phyloP scores from a whole-genome alignment of 1,140 invertebrate species.

The Ectropis grisescens region DNA sequence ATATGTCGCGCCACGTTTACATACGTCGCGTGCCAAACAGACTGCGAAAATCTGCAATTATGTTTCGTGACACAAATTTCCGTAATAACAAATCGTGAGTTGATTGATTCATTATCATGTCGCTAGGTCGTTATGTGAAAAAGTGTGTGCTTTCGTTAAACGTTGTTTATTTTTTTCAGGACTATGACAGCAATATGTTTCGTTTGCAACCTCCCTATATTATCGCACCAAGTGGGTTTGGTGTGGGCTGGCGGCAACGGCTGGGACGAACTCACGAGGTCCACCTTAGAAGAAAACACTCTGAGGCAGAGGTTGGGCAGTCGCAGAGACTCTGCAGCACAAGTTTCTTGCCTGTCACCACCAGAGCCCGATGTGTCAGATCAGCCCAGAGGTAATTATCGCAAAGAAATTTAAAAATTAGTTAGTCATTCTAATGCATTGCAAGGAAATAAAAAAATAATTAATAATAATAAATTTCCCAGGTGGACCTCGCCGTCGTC shows the following conservation, averaged over 20 bases:
- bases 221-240: constrained; percentile 92
- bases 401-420: too few relatives aligned
- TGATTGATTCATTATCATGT: too few relatives aligned
- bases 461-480: too few relatives aligned
- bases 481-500: constrained; percentile 76
- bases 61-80: constrained; percentile 46
- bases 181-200: constrained; percentile 95
- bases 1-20: constrained; percentile 43
- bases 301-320: constrained; percentile 84
- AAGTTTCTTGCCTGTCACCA: constrained; percentile 87
- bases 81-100: constrained; percentile 60
- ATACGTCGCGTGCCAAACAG: constrained; percentile 21
- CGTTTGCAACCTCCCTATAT: constrained; percentile 94
- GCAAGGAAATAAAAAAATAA: too few relatives aligned
- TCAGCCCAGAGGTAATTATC: constrained; percentile 46
- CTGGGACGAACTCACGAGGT: constrained; percentile 90
- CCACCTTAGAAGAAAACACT: constrained; percentile 87
- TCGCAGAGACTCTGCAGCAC: constrained; percentile 87
- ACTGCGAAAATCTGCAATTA: constrained; percentile 19
- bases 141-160: neutral
- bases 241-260: constrained; percentile 94
- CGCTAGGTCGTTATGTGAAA: too few relatives aligned
- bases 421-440: too few relatives aligned
- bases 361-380: constrained; percentile 80
- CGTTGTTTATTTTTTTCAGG: constrained; percentile 70